Conservation (phyloP, 1,140 invertebrate genomes). For the Catajapyx aquilonaris region DNA sequence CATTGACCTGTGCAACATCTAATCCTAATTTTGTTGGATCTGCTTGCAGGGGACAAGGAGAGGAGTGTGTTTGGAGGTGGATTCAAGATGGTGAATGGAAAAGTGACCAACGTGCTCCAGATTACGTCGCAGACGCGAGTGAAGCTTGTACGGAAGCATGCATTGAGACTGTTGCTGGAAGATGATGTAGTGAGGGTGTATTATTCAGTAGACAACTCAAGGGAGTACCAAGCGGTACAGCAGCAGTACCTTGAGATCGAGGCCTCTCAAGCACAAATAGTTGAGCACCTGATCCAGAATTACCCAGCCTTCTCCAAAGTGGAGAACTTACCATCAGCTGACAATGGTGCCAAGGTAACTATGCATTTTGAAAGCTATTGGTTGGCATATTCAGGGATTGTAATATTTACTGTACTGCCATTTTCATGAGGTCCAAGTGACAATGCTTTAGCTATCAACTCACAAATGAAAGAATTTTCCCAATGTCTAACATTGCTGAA, state of each 20-base stretch:
- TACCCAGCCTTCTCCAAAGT: too few relatives aligned
- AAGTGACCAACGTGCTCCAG: conserved; percentile 9
- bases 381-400: too few relatives aligned
- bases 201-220: conserved; percentile 60
- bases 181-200: conserved; percentile 43
- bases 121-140: conserved; percentile 10
- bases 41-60: conserved; percentile 5
- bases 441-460: too few relatives aligned
- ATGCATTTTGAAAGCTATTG: too few relatives aligned
- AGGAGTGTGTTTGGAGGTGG: conserved; percentile 7
- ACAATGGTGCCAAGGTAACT: too few relatives aligned
- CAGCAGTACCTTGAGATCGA: conserved; percentile 53
- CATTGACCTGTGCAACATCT: neutral
- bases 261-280: conserved; percentile 33
- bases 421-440: too few relatives aligned
- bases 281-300: conserved; percentile 42
- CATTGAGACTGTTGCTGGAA: conserved; percentile 41
- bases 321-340: too few relatives aligned
- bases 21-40: neutral
- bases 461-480: too few relatives aligned
- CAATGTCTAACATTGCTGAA: too few relatives aligned
- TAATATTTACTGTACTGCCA: too few relatives aligned
- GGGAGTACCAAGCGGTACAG: conserved; percentile 62
- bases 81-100: conserved; percentile 10
- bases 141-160: conserved; percentile 10